These are phyloP conservation scores for Pseudomyrmex cubaensis DNA, from an alignment of 1,140 invertebrate genomes.

Conservation along the genomic window DNA sequence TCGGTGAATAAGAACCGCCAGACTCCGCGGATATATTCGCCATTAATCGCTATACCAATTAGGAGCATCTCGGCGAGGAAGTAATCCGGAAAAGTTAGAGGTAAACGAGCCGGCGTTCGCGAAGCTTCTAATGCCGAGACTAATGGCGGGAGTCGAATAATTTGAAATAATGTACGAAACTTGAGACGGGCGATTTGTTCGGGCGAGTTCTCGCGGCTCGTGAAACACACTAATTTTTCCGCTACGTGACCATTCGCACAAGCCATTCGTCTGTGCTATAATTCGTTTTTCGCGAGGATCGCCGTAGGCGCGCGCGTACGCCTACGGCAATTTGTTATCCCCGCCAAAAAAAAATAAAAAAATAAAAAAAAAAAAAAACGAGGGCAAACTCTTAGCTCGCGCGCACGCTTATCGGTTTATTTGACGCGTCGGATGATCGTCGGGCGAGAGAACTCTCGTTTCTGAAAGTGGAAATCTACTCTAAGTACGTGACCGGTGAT, in stretches of 20 bases:
- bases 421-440: conserved; percentile 31
- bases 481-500: conserved; percentile 53
- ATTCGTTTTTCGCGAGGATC: conserved; percentile 42
- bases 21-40: conserved; percentile 33
- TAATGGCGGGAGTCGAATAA: conserved; percentile 55
- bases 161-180: conserved; percentile 60
- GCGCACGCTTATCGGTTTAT: neutral
- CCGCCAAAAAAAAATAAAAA: neutral
- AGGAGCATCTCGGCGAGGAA: conserved; percentile 31
- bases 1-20: conserved; percentile 15
- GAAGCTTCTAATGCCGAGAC: conserved; percentile 32
- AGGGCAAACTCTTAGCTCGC: conserved; percentile 26
- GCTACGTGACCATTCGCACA: conserved; percentile 47
- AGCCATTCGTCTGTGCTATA: conserved; percentile 37
- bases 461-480: conserved; percentile 45
- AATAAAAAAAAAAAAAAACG: neutral
- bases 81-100: conserved; percentile 55
- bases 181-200: conserved; percentile 53
- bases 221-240: conserved; percentile 60
- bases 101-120: conserved; percentile 42
- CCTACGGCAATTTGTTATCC: conserved; percentile 51
- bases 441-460: conserved; percentile 19
- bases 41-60: conserved; percentile 58
- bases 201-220: conserved; percentile 32
- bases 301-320: conserved; percentile 36